Percentiles rank a stretch among this genome's conserved stretches.
Evolutionary conservation across 2,113 vertebrate genomes (phyloP).

Genomic region (Gopherus flavomarginatus): DNA sequence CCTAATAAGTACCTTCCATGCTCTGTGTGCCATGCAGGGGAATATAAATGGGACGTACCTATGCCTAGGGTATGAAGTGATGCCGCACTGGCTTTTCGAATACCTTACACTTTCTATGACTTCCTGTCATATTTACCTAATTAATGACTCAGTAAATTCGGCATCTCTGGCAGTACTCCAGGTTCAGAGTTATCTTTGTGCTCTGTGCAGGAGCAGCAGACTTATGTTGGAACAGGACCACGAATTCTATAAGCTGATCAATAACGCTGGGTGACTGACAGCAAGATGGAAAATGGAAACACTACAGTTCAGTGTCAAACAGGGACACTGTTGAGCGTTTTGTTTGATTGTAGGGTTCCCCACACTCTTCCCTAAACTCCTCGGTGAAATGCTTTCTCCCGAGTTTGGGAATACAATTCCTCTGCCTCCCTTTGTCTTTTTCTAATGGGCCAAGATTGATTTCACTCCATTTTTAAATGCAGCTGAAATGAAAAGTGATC

Average conservation of each 20-base stretch:
- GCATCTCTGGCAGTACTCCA: slow-evolving; percentile 54
- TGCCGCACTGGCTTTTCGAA: neutral
- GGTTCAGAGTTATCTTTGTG: neutral
- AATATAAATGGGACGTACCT: neutral
- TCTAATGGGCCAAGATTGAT: neutral
- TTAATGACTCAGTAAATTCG: slow-evolving; percentile 1
- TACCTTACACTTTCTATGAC: neutral
- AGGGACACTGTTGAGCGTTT: fast-evolving
- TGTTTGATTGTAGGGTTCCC: neutral
- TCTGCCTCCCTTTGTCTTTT: neutral
- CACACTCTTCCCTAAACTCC: neutral
- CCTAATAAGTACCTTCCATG: slow-evolving; percentile 1
- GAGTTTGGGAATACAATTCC: neutral
- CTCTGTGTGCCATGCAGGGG: fast-evolving
- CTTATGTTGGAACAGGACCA: neutral
- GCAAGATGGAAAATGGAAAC: neutral
- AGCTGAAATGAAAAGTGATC: neutral
- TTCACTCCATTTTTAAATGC: neutral
- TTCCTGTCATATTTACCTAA: slow-evolving; percentile 29
- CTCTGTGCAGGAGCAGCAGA: neutral
- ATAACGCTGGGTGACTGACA: neutral
- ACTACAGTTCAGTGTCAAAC: neutral
- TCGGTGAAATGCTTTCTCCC: neutral
- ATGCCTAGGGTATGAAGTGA: slow-evolving; percentile 44
- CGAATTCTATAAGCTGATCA: neutral